Base-by-base conservation (phyloP, 2,888 invertebrate species). In the Noctua janthe region DNA sequence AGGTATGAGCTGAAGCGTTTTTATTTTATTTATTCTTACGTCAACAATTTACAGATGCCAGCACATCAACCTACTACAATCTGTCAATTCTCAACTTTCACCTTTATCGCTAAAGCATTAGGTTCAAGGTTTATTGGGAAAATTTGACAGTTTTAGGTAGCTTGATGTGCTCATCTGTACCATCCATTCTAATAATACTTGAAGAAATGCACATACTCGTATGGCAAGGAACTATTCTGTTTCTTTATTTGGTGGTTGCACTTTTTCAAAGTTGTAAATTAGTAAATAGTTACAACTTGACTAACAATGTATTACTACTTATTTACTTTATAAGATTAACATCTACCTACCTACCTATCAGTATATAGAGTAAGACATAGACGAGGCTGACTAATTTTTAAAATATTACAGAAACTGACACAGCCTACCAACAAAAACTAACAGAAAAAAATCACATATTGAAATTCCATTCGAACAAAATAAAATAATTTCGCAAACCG, bases 1-100 rank as follows among this genome's bases (percentile, higher is more conserved):
- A 91, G 74, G 23, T 35, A 90, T 73, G 78, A 89, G 90, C 84
- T 78, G 49, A 17, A 88, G 93, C 91, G 91, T 15, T 39, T 76
- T 35, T 5, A 29, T 43, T 71, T 23, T 10, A 56, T 71, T 35
- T 66, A 47, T 13, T 47, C 47, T 47, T 47, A 13, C 13, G 13
- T 13, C 47, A 47, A 47, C 47, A 47, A 47, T 47, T 1, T 43
- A 39, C 39, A 39, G 39, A 29, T 29, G 39, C 6, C 7, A 43
- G 43, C 43, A 43, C 43, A 43, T 43, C 7, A 43, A 43, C 7
- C 43, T 43, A 43, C 7, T 43, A 43, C 7, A 43, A 43, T 43
- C 43, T 43, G 43, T 43, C 43, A 43, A 43, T 43, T 43, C 43
- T 43, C 7, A 0, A 43, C 7, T 43, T 43, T 7, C 43, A 43